A percentile compares a stretch with the other conserved stretches of the same genome.
Evolutionary conservation across 2,797 vertebrate genomes (phyloP).

Genomic region (Lacerta bilineata): DNA sequence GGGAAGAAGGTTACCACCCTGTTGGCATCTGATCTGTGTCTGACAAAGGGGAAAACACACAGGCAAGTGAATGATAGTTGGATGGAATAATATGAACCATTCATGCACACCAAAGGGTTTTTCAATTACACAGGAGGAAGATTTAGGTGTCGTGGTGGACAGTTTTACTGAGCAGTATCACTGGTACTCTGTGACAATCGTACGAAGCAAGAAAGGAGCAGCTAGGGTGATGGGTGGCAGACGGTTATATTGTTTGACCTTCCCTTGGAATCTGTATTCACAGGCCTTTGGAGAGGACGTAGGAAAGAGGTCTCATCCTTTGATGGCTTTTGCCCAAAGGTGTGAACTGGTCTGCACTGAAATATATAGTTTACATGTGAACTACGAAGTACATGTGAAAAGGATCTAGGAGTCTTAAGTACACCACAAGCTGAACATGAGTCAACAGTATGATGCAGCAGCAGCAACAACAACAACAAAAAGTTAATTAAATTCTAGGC

Average conservation of each 20-base stretch:
- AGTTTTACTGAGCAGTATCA: not conserved
- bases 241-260: not conserved
- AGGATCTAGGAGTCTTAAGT: no score
- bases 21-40: fast-evolving
- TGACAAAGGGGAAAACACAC: not conserved
- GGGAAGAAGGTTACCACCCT: not conserved
- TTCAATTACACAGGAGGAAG: conserved; percentile 6
- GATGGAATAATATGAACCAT: not conserved
- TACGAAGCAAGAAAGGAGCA: not conserved
- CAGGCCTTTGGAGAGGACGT: not conserved
- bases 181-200: not conserved
- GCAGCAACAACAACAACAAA: no score
- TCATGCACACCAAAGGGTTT: not conserved
- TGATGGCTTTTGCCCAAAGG: no score
- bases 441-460: no score
- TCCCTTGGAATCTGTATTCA: conserved; percentile 17
- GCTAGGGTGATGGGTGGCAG: not conserved
- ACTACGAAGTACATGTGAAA: no score
- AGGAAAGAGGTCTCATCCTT: not conserved
- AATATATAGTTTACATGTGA: not conserved
- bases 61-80: not conserved
- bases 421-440: no score
- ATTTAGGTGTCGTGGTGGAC: not conserved
- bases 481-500: no score
- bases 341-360: not conserved